phyloP scores from a whole-genome alignment of 1,140 invertebrate genomes.

The Drosophila lini region DNA sequence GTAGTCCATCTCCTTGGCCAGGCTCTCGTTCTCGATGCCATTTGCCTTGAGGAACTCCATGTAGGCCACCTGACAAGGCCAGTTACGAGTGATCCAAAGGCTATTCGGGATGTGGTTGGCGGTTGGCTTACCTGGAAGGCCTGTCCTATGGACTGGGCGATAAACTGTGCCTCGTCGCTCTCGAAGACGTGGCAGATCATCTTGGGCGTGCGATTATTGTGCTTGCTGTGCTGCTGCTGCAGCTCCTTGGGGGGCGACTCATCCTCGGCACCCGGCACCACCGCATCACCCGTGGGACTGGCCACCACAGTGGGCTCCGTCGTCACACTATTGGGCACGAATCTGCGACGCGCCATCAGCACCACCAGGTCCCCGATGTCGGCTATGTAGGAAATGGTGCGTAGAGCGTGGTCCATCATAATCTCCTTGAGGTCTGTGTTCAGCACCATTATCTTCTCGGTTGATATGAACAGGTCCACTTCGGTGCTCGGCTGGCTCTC shows the following conservation, averaged over 20 bases:
- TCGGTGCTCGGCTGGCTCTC: constrained; percentile 99
- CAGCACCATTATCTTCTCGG: constrained; percentile 99
- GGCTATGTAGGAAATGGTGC: constrained; percentile 99
- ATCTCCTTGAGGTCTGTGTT: constrained; percentile 99
- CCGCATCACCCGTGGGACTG: not conserved
- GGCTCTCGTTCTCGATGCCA: constrained; percentile 99
- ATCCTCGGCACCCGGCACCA: not conserved
- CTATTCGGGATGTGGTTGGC: not conserved
- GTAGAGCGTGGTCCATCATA: constrained; percentile 99
- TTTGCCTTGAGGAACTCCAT: constrained; percentile 99
- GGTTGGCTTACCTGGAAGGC: constrained; percentile 91
- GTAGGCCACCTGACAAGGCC: constrained; percentile 92
- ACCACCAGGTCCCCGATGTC: constrained; percentile 99
- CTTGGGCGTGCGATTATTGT: constrained; percentile 93
- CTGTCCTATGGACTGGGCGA: constrained; percentile 99
- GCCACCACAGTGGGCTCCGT: not conserved
- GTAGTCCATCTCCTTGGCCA: constrained; percentile 99
- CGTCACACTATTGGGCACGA: constrained; percentile 88
- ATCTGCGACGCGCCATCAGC: constrained; percentile 97
- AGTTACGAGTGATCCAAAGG: not conserved
- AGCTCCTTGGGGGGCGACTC: constrained; percentile 1
- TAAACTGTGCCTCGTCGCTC: constrained; percentile 99
- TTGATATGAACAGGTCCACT: constrained; percentile 99
- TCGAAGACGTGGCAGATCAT: constrained; percentile 99
- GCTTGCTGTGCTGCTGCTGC: constrained; percentile 9